phyloP scores from a whole-genome alignment of 2,888 invertebrate species.

The Sinelater perroti region DNA sequence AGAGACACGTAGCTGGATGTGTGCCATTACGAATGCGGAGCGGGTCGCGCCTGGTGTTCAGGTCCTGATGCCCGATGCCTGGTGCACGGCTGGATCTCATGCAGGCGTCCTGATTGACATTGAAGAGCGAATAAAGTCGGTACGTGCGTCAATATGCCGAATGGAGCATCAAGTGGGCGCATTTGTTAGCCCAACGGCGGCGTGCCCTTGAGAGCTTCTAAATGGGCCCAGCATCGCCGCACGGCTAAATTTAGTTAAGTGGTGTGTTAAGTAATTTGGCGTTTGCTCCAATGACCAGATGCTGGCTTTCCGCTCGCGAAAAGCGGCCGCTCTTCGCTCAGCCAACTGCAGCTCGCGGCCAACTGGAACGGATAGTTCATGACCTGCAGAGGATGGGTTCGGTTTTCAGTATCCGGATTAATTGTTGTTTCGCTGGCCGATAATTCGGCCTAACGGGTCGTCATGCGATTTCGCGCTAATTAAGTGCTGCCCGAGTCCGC shows the following conservation, averaged over 20 bases:
- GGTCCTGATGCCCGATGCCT: no score
- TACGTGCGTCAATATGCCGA: slow-evolving; percentile 31
- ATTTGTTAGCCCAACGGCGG: slow-evolving; percentile 25
- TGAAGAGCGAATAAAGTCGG: slow-evolving; percentile 26
- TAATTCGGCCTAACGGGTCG: no score
- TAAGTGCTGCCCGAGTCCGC: no score
- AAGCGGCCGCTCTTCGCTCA: no score
- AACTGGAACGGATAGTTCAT: no score
- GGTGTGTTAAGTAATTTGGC: slow-evolving; percentile 26
- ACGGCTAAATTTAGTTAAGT: slow-evolving; percentile 28
- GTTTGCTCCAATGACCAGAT: slow-evolving; percentile 24
- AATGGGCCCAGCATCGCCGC: slow-evolving; percentile 21
- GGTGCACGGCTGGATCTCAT: slow-evolving; percentile 21
- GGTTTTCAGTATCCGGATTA: no score
- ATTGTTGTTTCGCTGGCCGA: no score
- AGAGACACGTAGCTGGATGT: slow-evolving; percentile 12
- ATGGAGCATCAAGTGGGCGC: slow-evolving; percentile 32
- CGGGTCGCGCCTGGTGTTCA: slow-evolving; percentile 4
- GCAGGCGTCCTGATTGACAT: slow-evolving; percentile 29
- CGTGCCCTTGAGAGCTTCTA: slow-evolving; percentile 27
- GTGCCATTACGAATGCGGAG: slow-evolving; percentile 12
- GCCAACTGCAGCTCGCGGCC: no score
- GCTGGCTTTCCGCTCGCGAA: slow-evolving; percentile 9
- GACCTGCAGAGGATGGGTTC: no score
- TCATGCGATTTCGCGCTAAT: no score